phyloP scores from a whole-genome alignment of 2,888 invertebrate genomes.

The Neocrepidodera transversa region DNA sequence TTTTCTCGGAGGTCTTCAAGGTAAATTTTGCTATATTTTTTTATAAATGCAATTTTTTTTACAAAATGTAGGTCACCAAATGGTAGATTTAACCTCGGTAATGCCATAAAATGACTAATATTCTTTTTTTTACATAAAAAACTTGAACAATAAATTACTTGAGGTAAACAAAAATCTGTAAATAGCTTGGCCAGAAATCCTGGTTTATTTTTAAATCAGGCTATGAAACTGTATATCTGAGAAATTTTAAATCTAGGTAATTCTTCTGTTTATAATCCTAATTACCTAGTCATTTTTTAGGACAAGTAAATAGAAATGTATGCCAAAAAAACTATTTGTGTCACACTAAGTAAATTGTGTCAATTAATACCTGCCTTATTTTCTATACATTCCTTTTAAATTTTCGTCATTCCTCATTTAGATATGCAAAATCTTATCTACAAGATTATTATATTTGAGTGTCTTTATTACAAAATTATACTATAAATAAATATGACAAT shows the following conservation, averaged over 20 bases:
- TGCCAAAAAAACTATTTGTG: slow-evolving; percentile 1
- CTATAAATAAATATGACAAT: neutral
- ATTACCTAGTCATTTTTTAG: slow-evolving; percentile 5
- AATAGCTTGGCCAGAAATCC: slow-evolving; percentile 39
- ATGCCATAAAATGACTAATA: slow-evolving; percentile 37
- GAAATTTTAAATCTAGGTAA: slow-evolving; percentile 16
- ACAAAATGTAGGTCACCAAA: slow-evolving; percentile 40
- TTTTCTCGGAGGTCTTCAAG: slow-evolving; percentile 98
- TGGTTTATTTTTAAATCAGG: slow-evolving; percentile 38
- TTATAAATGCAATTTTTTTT: slow-evolving; percentile 17
- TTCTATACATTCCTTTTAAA: too few species aligned
- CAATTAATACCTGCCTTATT: neutral
- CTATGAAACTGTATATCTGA: slow-evolving; percentile 24
- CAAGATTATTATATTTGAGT: neutral
- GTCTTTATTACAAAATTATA: neutral
- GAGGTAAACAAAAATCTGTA: slow-evolving; percentile 42
- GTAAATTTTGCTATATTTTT: slow-evolving; percentile 65
- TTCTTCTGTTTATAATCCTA: neutral
- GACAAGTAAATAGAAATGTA: slow-evolving; percentile 4
- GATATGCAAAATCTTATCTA: slow-evolving; percentile 1
- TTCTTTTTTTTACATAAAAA: slow-evolving; percentile 23
- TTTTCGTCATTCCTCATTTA: neutral
- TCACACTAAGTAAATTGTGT: neutral
- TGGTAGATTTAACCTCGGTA: slow-evolving; percentile 41
- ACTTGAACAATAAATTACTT: slow-evolving; percentile 28